Conservation (phyloP, 2,797 vertebrate genomes). For the Acanthopagrus latus region DNA sequence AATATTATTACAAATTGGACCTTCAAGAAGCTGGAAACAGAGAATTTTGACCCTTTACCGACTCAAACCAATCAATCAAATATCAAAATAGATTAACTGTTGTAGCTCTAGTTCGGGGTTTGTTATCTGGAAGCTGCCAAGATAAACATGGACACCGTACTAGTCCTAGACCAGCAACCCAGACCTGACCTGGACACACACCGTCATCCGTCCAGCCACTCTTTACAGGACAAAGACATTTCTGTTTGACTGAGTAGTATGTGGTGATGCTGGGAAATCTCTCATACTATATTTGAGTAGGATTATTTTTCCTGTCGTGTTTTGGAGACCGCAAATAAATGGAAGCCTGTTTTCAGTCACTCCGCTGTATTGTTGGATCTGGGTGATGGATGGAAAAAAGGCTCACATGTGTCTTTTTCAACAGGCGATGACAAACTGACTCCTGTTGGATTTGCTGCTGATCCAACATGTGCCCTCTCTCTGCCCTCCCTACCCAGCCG, state of each 20-base stretch:
- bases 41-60: no score
- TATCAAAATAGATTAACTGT: no score
- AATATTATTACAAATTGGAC: no score
- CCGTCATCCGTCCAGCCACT: background rate
- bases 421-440: conserved; percentile 2
- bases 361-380: background rate
- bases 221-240: background rate
- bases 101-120: no score
- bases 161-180: no score
- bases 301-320: background rate
- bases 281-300: background rate
- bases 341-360: background rate
- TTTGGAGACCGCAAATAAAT: background rate
- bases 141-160: background rate
- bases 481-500: background rate
- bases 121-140: background rate
- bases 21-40: no score
- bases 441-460: conserved; percentile 5
- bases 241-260: no score
- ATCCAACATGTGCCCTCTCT: background rate
- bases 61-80: no score
- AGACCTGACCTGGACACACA: background rate
- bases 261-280: background rate
- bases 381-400: background rate
- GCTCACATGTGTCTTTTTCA: background rate